A percentile compares a stretch with the other conserved stretches of the same genome.
Conservation (phyloP, 2,797 vertebrate species). For the Ibycter americanus region DNA sequence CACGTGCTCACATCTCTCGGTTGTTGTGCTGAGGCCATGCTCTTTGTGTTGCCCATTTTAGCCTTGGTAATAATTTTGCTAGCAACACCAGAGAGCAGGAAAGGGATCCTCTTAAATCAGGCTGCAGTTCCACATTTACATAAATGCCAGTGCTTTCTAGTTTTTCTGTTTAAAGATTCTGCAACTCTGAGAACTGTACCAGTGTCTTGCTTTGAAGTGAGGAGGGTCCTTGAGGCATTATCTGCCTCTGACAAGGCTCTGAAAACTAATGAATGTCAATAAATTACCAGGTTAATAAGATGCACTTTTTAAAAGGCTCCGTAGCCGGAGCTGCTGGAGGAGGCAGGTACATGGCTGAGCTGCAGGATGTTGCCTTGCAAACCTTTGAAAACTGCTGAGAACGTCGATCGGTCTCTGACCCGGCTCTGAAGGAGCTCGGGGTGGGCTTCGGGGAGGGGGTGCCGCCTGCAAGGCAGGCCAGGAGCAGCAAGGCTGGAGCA, state of each 20-base stretch:
- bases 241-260: background rate
- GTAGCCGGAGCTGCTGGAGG: background rate
- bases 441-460: fast-evolving
- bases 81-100: background rate
- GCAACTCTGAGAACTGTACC: background rate
- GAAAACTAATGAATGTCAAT: background rate
- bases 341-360: background rate
- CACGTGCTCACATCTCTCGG: background rate
- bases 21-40: background rate
- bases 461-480: background rate
- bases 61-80: background rate
- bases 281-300: background rate
- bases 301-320: background rate
- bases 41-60: background rate
- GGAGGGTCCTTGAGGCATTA: background rate
- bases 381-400: background rate
- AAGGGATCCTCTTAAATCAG: background rate
- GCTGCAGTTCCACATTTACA: background rate
- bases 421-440: background rate
- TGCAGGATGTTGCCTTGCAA: background rate
- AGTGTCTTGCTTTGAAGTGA: background rate
- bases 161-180: background rate
- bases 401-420: fast-evolving
- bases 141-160: background rate
- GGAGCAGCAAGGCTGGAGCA: background rate